phyloP scores from a whole-genome alignment of 2,888 invertebrate species.

The Slavum lentiscoides region DNA sequence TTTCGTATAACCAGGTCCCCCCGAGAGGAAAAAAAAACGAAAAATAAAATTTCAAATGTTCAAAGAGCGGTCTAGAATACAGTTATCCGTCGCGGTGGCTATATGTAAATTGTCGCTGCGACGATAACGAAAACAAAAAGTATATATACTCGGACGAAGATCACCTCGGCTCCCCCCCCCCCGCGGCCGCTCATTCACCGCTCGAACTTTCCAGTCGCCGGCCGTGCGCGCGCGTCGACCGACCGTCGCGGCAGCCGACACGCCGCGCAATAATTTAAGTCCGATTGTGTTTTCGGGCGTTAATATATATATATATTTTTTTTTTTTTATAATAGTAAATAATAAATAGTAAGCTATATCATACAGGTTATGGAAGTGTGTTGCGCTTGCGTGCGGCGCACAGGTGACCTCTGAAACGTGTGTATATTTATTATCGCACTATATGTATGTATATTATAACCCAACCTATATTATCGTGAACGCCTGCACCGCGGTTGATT shows the following conservation, averaged over 20 bases:
- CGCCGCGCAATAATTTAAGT: background rate
- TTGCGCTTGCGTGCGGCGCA: background rate
- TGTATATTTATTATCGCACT: background rate
- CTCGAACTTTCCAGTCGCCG: background rate
- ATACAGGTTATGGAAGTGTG: too few relatives aligned
- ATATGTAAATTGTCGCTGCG: background rate
- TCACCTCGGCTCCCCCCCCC: too few relatives aligned
- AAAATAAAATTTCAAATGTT: too few relatives aligned
- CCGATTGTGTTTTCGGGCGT: background rate
- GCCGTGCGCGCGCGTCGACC: too few relatives aligned
- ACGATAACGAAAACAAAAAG: background rate
- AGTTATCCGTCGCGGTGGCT: too few relatives aligned
- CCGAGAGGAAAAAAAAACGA: too few relatives aligned
- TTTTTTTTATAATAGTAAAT: too few relatives aligned
- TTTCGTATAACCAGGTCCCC: too few relatives aligned
- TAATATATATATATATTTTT: too few relatives aligned
- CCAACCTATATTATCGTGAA: background rate
- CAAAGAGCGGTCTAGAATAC: too few relatives aligned
- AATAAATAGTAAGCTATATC: background rate
- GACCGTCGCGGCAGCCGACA: background rate
- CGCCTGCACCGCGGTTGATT: slow-evolving; percentile 9
- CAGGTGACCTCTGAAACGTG: slow-evolving; percentile 13
- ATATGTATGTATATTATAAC: background rate
- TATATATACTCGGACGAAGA: background rate
- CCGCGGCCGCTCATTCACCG: too few relatives aligned